Percentiles rank a stretch among this genome's conserved stretches.
These are phyloP conservation scores for Lepidocyrtinus sp. DNA, from an alignment of 2,888 invertebrate species.

Conservation along the genomic window DNA sequence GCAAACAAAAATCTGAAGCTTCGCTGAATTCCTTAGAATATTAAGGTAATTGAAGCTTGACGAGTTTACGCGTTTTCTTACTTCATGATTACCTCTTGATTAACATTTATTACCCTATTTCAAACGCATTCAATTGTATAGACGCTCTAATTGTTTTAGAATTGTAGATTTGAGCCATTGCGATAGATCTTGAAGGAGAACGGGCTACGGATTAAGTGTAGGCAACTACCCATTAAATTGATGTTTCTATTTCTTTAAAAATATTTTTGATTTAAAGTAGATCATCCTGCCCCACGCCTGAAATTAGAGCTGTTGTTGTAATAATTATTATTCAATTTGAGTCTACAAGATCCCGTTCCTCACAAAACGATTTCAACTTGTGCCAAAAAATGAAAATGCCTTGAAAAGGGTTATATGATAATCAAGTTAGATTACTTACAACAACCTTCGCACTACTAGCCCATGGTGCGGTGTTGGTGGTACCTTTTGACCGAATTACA, in stretches of 20 bases:
- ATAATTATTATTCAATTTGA: constrained; percentile 26
- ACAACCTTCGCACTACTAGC: background rate
- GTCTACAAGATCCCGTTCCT: constrained; percentile 36
- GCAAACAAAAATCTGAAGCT: background rate
- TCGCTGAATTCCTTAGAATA: background rate
- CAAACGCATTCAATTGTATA: background rate
- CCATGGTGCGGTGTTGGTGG: constrained; percentile 12
- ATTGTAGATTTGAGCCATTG: background rate
- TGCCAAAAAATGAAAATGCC: constrained; percentile 53
- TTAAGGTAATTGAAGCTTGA: background rate
- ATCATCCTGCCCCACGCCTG: background rate
- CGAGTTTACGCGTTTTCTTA: background rate
- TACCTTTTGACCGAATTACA: constrained; percentile 59
- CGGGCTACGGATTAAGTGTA: background rate
- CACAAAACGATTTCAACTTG: constrained; percentile 28
- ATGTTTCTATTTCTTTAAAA: too few relatives aligned
- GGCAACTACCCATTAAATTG: too few relatives aligned
- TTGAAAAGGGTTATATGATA: constrained; percentile 36
- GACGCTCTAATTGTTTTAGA: background rate
- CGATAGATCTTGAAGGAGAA: background rate
- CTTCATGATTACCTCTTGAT: background rate
- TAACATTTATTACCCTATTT: background rate
- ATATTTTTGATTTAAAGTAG: too few relatives aligned
- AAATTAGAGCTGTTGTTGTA: background rate
- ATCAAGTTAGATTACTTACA: constrained; percentile 26